Evolutionary conservation across 2,113 vertebrate genomes (phyloP), one percentile per base, ranked within the genome.

Genomic region (Willisornis vidua): DNA sequence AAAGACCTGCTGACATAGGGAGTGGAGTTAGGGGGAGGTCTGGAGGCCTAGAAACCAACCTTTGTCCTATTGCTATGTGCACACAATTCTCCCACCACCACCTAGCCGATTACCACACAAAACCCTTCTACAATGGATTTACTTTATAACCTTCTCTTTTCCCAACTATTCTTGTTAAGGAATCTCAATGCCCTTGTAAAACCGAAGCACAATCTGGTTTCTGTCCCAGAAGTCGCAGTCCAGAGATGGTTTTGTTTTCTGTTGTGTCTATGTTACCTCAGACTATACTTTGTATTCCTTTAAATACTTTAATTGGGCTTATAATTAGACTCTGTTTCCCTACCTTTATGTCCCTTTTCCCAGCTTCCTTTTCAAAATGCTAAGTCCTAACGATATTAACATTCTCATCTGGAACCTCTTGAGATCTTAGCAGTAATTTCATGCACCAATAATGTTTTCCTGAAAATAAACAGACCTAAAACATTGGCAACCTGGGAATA

Each of bases 381-480:
- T 4, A 85, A 70, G 85, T 80, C 70, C 77, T 82, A 94, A 96
- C 76, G 97, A 96, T 96, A 93, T 72, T 77, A 89, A 62, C 93
- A 68, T 94, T 95, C 52, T 97, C 58, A 61, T 79, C 19, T 37
- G 49, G 72, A 87, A 93, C 71, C 79, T 96, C 94, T 75, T 48
- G 72, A 94, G 89, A 90, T 78, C 74, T 77, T 83, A 79, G 49
- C 73, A 90, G 78, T 54, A 95, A 85, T 96, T 97, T 94, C 89
- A 77, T 74, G 73, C 57, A 65, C 86, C 77, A 95, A 77, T 82
- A 88, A 92, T 41, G 1, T 90, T 95, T 91, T 71, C 78, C 57
- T 91, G 55, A 94, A 89, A 96, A 95, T 43, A 95, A 95, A 95
- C 61, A 95, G 87, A 76, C 70, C 76, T 66, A 94, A 96, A 96